Evolutionary conservation across 1,140 invertebrate genomes (phyloP).

Genomic region (Meloidogyne chitwoodi): DNA sequence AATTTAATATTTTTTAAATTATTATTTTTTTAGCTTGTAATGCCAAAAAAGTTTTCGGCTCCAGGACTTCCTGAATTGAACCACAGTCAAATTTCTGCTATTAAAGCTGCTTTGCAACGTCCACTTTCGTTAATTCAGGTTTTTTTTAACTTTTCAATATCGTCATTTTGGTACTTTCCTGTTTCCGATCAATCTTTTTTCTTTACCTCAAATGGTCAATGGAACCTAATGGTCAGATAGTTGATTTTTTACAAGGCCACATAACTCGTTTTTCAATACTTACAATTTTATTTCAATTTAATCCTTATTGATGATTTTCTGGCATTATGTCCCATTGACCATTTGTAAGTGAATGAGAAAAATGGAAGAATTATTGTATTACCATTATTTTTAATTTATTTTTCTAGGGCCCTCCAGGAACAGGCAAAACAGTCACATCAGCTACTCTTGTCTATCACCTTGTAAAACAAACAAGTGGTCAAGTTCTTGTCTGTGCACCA

Average conservation of each 20-base stretch:
- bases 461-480: conserved; percentile 81
- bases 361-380: too few species aligned
- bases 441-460: conserved; percentile 98
- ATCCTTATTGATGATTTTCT: conserved; percentile 18
- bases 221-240: too few species aligned
- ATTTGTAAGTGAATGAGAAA: too few species aligned
- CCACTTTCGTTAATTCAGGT: conserved; percentile 92
- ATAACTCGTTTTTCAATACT: too few species aligned
- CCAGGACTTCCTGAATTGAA: conserved; percentile 95
- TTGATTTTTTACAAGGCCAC: too few species aligned
- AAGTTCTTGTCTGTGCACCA: conserved; percentile 94
- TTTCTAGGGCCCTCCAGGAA: conserved; percentile 41
- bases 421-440: conserved; percentile 91
- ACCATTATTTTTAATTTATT: too few species aligned
- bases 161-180: too few species aligned
- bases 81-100: conserved; percentile 90
- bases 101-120: conserved; percentile 93
- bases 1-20: neutral
- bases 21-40: neutral
- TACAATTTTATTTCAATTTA: too few species aligned
- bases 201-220: too few species aligned
- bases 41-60: conserved; percentile 76
- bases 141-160: too few species aligned
- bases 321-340: too few species aligned
- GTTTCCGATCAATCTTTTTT: too few species aligned